A percentile compares a stretch with the other conserved stretches of the same genome.
These are phyloP conservation scores for Drosophila lacertosa DNA, from an alignment of 1,140 invertebrate species.

Conservation along the genomic window DNA sequence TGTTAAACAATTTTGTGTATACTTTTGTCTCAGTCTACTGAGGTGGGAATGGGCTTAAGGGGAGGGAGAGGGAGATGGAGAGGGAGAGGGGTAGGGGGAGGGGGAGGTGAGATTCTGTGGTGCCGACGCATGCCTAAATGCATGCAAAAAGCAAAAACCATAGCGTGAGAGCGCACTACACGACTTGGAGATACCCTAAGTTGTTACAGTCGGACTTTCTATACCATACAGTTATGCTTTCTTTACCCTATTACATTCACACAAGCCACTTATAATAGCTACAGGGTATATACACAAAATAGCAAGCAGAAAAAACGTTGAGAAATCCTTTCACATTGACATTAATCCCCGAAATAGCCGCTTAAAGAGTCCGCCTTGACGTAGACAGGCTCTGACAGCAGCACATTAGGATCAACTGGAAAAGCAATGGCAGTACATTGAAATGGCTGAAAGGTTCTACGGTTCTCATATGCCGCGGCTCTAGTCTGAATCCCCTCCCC, in stretches of 20 bases:
- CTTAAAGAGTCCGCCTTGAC: conserved; percentile 50
- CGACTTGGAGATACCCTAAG: no score
- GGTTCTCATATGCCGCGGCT: conserved; percentile 6
- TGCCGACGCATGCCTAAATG: no score
- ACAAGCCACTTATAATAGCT: no score
- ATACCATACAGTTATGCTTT: no score
- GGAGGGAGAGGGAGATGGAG: no score
- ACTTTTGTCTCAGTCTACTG: conserved; percentile 38
- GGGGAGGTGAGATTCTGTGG: no score
- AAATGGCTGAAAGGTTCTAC: conserved; percentile 39
- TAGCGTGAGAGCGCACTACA: no score
- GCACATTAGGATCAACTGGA: conserved; percentile 70
- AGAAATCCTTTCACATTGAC: conserved; percentile 78
- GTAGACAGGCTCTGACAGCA: conserved; percentile 74
- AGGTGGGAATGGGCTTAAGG: neutral
- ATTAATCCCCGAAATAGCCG: conserved; percentile 79
- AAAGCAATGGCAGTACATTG: conserved; percentile 14
- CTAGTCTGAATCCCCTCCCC: neutral
- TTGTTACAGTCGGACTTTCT: no score
- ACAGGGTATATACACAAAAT: neutral
- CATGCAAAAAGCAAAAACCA: no score
- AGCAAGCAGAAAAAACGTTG: conserved; percentile 8
- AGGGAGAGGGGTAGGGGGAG: no score
- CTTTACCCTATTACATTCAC: no score
- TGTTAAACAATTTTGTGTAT: conserved; percentile 22